These are phyloP conservation scores for Astreopora myriophthalma DNA, from an alignment of 64 coral and sea anemone species.

Conservation along the genomic window DNA sequence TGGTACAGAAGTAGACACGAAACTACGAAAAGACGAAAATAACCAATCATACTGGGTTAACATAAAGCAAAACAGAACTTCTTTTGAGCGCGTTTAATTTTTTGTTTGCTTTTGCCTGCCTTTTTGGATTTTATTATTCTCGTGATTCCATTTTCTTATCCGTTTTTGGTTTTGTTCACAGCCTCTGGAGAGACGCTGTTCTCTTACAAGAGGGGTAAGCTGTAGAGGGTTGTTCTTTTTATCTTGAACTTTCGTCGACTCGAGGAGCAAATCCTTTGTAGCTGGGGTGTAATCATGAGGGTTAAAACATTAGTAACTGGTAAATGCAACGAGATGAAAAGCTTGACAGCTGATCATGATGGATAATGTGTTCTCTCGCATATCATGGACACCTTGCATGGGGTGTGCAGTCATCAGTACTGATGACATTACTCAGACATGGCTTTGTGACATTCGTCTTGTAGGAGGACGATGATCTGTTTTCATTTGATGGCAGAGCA, in stretches of 20 bases:
- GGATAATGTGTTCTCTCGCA: not conserved
- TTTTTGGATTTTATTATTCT: too few relatives aligned
- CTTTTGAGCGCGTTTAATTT: too few relatives aligned
- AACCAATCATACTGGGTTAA: too few relatives aligned
- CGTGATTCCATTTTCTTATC: too few relatives aligned
- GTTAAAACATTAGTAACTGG: not conserved
- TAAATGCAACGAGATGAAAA: not conserved
- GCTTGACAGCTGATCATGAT: not conserved
- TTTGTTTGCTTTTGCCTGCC: too few relatives aligned
- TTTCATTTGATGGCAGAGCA: constrained; percentile 57
- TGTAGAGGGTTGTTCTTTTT: too few relatives aligned
- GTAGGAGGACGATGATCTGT: constrained; percentile 88
- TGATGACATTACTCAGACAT: not conserved
- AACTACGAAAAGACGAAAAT: too few relatives aligned
- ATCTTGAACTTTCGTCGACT: too few relatives aligned
- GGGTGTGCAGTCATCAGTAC: not conserved
- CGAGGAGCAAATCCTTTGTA: constrained; percentile 66
- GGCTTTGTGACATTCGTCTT: not conserved
- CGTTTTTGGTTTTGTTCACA: constrained; percentile 54
- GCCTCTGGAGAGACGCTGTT: constrained; percentile 84
- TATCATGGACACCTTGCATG: not conserved
- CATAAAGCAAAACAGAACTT: too few relatives aligned
- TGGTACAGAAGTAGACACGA: too few relatives aligned
- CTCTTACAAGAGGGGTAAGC: constrained; percentile 74
- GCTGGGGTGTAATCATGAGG: constrained; percentile 11